Base-by-base conservation (phyloP, 2,113 vertebrate species). In the Synchiropus splendidus region DNA sequence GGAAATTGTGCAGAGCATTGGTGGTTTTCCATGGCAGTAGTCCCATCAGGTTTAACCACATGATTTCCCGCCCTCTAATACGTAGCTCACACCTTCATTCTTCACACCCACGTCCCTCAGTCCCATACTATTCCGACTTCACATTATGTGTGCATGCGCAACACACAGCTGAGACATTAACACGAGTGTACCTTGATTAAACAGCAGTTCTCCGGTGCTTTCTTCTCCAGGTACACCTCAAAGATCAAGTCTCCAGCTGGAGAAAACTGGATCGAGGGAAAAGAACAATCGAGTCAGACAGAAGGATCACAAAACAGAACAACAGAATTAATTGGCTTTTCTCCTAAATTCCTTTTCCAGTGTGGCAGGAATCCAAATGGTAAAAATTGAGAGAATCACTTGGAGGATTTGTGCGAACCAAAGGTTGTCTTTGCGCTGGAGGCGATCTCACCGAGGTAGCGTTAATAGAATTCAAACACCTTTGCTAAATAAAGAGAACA, bases 181-280 rank as follows among this genome's bases (percentile, higher is more conserved):
- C n/a, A n/a, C n/a, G n/a, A n/a, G n/a, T n/a, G n/a, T n/a, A n/a
- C 94, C 87, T 92, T 90, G 68, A 97, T 89, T 80, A 97, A 89
- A 75, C 89, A 87, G 74, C 90, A 94, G 58, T 81, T 88, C 64
- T 95, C 92, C 1, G 89, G 89, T 39, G 86, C 86, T 56, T 85
- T 92, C 68, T 79, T 91, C 74, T 91, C 92, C 66, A 97, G 83
- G 2, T 89, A 98, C n/a, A 94, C 92, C 77, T 96, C 94, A 56
- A 96, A 92, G 64, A 98, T 83, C 77, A 97, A 67, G 75, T 97
- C 94, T 62, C 92, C 94, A 61, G 92, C 91, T 52, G 92, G 94
- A 36, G 89, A 90, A 73, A 94, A 91, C 92, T 98, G 18, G 10
- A 41, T 14, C 18, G 10, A 30, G 17, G 10, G 5, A 37, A 43